Base-by-base conservation (phyloP, 1,140 invertebrate genomes). In the Andricus grossulariae region DNA sequence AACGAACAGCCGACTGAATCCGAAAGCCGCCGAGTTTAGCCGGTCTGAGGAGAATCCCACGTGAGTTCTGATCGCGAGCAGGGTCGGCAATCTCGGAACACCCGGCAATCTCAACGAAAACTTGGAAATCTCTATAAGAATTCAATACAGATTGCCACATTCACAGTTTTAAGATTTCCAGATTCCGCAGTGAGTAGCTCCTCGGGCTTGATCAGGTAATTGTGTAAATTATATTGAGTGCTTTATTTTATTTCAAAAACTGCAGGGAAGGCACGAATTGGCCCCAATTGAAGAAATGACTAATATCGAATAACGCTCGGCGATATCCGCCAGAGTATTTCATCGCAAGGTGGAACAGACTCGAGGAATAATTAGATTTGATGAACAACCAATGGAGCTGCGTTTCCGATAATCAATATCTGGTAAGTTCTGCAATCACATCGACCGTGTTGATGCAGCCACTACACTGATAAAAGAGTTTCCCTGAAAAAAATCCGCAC, bases 331-430 rank as follows among this genome's bases (percentile, higher is more conserved):
- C 95, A 60, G 87, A 88, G 21, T 83, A 82, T 50, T 86, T 96
- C 4, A 75, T 96, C 0, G 89, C 90, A 25, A 90, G 93, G 74
- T 96, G 95, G 95, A 94, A 96, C 80, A 89, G 90, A 21, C 85
- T 96, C 13, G 88, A 93, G 19, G 89, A 91, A 72, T 83, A 91
- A 72, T 83, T 96, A 50, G 93, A 95, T 81, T 90, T 96, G 16
- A 91, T 91, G 52, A 92, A 93, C 72, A 97, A 97, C 87, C 93
- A 94, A 1, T 97, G 93, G 94, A 90, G 92, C 45, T 97, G 96
- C 84, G 95, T 96, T 87, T 95, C 93, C 82, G 92, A 94, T 60
- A 96, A 95, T 81, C 93, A 95, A 85, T 95, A 94, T 93, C 92
- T 96, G 88, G 93, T 96, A 85, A 90, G 85, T 89, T 83, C 21